These are phyloP conservation scores for Micronycteris hirsuta DNA, from an alignment of 2,113 vertebrate species.

Conservation along the genomic window DNA sequence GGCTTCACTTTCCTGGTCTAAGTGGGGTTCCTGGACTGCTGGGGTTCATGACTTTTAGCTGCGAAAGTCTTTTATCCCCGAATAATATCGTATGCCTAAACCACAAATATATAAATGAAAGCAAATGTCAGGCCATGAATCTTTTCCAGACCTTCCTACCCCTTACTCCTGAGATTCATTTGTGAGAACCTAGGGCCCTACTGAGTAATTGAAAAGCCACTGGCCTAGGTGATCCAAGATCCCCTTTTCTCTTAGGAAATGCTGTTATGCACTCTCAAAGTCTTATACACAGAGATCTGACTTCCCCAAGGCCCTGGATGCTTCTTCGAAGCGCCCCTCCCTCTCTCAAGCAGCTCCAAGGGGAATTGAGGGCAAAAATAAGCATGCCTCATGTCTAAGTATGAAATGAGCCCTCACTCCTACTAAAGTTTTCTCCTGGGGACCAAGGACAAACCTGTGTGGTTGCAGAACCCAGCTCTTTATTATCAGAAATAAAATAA, in stretches of 20 bases:
- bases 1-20: background rate
- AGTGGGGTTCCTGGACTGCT: background rate
- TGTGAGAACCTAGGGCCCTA: background rate
- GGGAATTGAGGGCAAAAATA: background rate
- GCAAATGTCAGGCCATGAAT: background rate
- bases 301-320: background rate
- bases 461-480: conserved; percentile 43
- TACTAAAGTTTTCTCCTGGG: background rate
- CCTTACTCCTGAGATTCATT: background rate
- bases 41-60: background rate
- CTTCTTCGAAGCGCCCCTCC: background rate
- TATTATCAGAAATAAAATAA: conserved; percentile 46
- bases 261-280: background rate
- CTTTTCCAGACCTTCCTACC: background rate
- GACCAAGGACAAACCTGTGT: conserved; percentile 56
- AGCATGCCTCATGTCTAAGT: background rate
- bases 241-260: background rate
- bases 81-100: background rate
- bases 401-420: background rate
- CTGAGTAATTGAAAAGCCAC: background rate
- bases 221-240: background rate
- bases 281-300: background rate
- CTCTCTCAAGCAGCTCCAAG: background rate
- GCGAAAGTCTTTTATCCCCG: background rate
- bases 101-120: background rate